Conservation (phyloP, 2,113 vertebrate genomes). For the Chaetorhynchus papuensis region DNA sequence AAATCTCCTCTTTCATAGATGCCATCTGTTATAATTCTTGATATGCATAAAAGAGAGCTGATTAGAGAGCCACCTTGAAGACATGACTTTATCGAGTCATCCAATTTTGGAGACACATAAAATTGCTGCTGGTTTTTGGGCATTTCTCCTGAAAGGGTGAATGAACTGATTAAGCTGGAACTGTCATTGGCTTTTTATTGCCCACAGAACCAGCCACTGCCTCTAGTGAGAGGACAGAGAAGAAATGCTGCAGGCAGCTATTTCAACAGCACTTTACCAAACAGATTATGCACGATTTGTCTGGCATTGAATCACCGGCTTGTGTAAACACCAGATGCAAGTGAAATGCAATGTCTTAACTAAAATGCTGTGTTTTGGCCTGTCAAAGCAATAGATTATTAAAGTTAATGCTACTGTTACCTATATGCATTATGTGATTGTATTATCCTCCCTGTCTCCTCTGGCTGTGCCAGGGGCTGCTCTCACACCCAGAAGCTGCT, state of each 20-base stretch:
- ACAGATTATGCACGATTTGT: conserved; percentile 18
- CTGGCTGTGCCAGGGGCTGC: background rate
- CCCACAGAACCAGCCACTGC: background rate
- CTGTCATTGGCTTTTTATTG: background rate
- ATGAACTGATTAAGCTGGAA: background rate
- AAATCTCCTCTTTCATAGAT: conserved; percentile 10
- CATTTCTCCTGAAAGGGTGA: conserved; percentile 11
- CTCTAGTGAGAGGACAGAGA: background rate
- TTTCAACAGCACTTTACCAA: conserved; percentile 11
- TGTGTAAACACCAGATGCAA: conserved; percentile 47
- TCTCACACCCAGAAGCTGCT: background rate
- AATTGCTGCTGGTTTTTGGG: background rate
- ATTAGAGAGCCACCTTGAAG: conserved; percentile 19
- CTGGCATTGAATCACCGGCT: conserved; percentile 15
- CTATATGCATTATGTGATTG: background rate
- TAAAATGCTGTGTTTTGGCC: background rate
- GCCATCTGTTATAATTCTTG: background rate
- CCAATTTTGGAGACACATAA: background rate
- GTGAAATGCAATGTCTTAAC: background rate
- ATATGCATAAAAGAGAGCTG: background rate
- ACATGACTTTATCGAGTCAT: background rate
- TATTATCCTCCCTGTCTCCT: background rate
- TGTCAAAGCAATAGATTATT: background rate
- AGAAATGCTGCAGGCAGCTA: background rate
- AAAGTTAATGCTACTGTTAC: background rate